Base-by-base conservation (phyloP, 37 sponge, comb jelly and placozoan genomes). In the Geodia barretti region DNA sequence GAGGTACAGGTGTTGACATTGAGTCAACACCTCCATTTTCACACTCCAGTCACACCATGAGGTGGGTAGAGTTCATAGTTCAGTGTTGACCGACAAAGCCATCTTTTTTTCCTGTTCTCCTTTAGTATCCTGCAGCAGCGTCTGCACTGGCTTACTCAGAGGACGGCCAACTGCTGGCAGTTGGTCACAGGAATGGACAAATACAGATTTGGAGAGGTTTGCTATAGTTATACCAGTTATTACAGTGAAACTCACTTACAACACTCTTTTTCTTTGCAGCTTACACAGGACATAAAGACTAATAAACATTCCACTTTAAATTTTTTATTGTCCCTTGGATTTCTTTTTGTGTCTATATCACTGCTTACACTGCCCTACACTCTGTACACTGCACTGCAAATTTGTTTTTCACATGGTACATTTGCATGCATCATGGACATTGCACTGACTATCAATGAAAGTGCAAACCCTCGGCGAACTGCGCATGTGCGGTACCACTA, bases 121-220 rank as follows among this genome's bases (percentile, higher is more conserved):
- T 63, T 8, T 65, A 86, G 86, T 42, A 30, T 64, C 17, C 42
- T 31, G 80, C 87, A 0, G 62, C 81, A 9, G 83, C 75, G n/a
- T 79, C 75, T n/a, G 59, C 83, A 24, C 38, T 86, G 30, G 60
- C 70, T 0, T 91, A 82, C 41, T 86, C 92, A 28, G 30, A 54
- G 9, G 42, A 73, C 73, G 87, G 87, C 36, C 73, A 72, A 26
- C 79, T 62, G 20, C 60, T 91, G 59, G 87, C 87, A 33, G 64
- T 61, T 37, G 92, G 92, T 61, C 58, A 82, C 23, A 30, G 43
- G 40, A 82, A 85, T 77, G 92, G 92, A 36, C 65, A 39, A 14
- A 9, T 91, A 30, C 73, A 72, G 20, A 60, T 91, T 8, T 91
- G 87, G 87, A 70, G 83, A 71, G 77, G 88, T 82, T 42, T 65